Percentiles rank a stretch among this genome's conserved stretches.
Conservation (phyloP, 2,797 vertebrate species). For the Alexandromys oeconomus region DNA sequence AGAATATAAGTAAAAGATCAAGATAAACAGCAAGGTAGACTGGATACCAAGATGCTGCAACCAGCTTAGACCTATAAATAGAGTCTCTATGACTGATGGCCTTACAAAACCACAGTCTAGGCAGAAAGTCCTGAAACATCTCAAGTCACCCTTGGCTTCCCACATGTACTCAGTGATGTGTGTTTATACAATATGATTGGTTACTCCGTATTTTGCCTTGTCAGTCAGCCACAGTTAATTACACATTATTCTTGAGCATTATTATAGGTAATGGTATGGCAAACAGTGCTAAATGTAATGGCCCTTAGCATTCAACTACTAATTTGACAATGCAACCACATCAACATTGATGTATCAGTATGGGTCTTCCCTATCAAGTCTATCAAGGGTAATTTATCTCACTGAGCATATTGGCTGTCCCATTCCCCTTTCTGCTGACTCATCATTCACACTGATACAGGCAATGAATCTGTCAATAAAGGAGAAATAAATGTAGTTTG, state of each 20-base stretch:
- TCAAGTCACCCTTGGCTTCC: conserved; percentile 63
- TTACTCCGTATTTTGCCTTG: conserved; percentile 72
- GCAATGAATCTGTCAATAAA: conserved; percentile 70
- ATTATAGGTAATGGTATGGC: conserved; percentile 72
- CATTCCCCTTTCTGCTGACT: not conserved
- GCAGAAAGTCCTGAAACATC: conserved; percentile 52
- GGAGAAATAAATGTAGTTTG: conserved; percentile 5
- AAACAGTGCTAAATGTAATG: conserved; percentile 75
- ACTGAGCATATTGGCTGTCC: not conserved
- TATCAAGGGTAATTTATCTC: conserved; percentile 64
- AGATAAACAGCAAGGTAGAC: not conserved
- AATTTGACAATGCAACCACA: conserved; percentile 58
- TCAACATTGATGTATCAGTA: conserved; percentile 50
- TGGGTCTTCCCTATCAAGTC: conserved; percentile 40
- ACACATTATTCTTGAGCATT: conserved; percentile 55
- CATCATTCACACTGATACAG: conserved; percentile 62
- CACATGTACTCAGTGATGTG: conserved; percentile 29
- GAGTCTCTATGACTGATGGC: not conserved
- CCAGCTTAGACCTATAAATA: not conserved
- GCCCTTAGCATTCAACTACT: conserved; percentile 62
- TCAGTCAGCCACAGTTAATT: conserved; percentile 79
- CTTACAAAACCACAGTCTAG: conserved; percentile 18
- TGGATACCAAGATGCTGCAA: not conserved
- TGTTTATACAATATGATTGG: conserved; percentile 78
- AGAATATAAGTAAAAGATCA: not conserved